These are phyloP conservation scores for Colistium nudipinnis DNA, from an alignment of 2,113 vertebrate genomes.

Conservation along the genomic window DNA sequence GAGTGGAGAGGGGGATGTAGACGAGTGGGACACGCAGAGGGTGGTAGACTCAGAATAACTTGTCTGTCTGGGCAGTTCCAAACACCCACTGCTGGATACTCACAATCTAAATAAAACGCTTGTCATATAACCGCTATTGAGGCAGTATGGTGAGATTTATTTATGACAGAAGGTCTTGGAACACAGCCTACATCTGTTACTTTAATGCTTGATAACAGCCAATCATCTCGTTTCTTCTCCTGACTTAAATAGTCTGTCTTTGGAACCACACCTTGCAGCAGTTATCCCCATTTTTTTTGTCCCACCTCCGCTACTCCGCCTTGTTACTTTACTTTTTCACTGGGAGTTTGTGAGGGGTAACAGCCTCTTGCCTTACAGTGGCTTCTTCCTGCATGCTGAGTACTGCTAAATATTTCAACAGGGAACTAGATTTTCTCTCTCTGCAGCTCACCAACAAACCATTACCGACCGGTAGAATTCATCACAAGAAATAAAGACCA, in stretches of 20 bases:
- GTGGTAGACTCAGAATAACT: slow-evolving; percentile 10
- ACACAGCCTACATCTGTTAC: slow-evolving; percentile 6
- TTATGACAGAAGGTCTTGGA: neutral
- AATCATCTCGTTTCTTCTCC: neutral
- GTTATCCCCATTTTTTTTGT: slow-evolving; percentile 1
- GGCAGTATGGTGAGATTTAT: neutral
- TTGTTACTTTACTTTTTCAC: slow-evolving; percentile 17
- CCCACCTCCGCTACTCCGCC: neutral
- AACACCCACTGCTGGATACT: slow-evolving; percentile 27
- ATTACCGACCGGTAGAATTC: slow-evolving; percentile 45
- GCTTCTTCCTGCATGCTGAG: slow-evolving; percentile 30
- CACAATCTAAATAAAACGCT: slow-evolving; percentile 26
- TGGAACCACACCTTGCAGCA: neutral
- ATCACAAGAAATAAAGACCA: slow-evolving; percentile 35
- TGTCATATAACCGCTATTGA: slow-evolving; percentile 5
- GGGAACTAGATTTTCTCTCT: slow-evolving; percentile 59
- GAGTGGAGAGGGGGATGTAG: neutral
- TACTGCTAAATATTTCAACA: slow-evolving; percentile 68
- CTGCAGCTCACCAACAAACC: slow-evolving; percentile 49
- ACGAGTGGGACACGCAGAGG: neutral
- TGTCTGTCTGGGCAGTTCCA: slow-evolving; percentile 36
- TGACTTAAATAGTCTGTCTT: neutral
- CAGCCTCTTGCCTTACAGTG: slow-evolving; percentile 20
- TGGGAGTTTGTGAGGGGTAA: slow-evolving; percentile 34
- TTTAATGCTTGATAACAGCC: neutral